Evolutionary conservation across 2,888 invertebrate genomes (phyloP).

Genomic region (Marronus borbonicus): DNA sequence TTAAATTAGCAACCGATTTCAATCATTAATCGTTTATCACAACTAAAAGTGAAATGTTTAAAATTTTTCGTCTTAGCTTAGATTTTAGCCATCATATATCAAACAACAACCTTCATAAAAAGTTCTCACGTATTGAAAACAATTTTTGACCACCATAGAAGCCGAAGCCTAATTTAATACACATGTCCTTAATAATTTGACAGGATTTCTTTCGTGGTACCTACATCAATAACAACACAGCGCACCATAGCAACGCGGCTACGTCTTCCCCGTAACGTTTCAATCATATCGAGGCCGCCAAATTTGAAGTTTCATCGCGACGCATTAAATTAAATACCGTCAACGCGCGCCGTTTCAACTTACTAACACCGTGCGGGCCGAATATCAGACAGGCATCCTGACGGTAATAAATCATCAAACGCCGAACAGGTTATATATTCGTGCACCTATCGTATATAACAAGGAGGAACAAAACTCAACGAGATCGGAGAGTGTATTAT

Average conservation of each 20-base stretch:
- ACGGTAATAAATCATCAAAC: slow-evolving; percentile 30
- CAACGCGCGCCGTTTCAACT: background rate
- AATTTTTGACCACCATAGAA: background rate
- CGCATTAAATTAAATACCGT: slow-evolving; percentile 33
- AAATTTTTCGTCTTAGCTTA: too few relatives aligned
- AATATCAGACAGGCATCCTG: background rate
- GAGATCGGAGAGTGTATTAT: background rate
- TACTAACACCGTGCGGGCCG: background rate
- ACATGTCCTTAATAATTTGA: slow-evolving; percentile 30
- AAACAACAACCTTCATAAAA: too few relatives aligned
- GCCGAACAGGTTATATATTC: slow-evolving; percentile 21
- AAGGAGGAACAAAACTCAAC: background rate
- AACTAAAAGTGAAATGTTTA: too few relatives aligned
- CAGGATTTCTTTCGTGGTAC: slow-evolving; percentile 16
- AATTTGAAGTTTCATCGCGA: slow-evolving; percentile 29
- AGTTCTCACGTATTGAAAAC: too few relatives aligned
- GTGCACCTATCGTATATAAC: background rate
- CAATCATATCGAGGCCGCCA: slow-evolving; percentile 27
- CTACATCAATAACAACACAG: background rate
- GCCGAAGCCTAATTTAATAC: slow-evolving; percentile 8
- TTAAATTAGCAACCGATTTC: too few relatives aligned
- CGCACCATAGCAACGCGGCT: background rate
- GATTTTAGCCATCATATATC: too few relatives aligned
- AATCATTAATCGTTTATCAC: too few relatives aligned
- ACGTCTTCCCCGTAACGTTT: slow-evolving; percentile 28